Percentiles rank a stretch among this genome's conserved stretches.
Conservation (phyloP, 2,113 vertebrate genomes). For the Tachysurus fulvidraco region DNA sequence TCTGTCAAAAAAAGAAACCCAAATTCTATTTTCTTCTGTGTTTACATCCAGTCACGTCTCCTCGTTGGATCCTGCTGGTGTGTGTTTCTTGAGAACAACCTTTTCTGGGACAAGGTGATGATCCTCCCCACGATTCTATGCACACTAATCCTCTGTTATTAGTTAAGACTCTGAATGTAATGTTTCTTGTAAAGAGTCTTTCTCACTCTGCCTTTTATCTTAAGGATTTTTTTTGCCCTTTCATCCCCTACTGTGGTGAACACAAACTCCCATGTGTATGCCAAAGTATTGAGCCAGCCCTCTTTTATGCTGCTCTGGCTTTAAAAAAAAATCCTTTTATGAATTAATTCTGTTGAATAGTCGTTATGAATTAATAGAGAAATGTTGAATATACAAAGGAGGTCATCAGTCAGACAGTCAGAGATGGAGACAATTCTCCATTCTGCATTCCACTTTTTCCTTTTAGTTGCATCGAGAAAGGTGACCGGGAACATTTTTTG, state of each 20-base stretch:
- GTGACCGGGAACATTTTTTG: constrained; percentile 18
- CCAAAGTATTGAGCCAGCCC: constrained; percentile 49
- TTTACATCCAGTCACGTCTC: constrained; percentile 65
- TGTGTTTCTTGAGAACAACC: background rate
- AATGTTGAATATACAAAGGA: background rate
- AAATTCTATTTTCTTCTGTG: constrained; percentile 62
- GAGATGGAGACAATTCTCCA: constrained; percentile 8
- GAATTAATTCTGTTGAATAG: background rate
- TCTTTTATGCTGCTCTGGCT: constrained; percentile 16
- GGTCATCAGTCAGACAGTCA: background rate
- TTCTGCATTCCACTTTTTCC: constrained; percentile 24
- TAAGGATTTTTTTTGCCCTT: background rate
- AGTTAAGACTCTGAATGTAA: constrained; percentile 45
- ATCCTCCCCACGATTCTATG: constrained; percentile 27
- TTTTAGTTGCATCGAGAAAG: background rate
- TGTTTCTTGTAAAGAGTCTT: constrained; percentile 33
- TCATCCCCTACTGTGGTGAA: background rate
- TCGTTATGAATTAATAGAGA: too few relatives aligned
- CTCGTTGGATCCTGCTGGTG: constrained; percentile 27
- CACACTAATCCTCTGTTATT: background rate
- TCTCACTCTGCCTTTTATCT: constrained; percentile 1
- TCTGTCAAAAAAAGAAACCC: constrained; percentile 66
- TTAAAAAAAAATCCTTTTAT: background rate
- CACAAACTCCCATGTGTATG: constrained; percentile 32
- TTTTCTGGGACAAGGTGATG: background rate